Base-by-base conservation (phyloP, 1,140 invertebrate genomes). In the Papilio polytes region DNA sequence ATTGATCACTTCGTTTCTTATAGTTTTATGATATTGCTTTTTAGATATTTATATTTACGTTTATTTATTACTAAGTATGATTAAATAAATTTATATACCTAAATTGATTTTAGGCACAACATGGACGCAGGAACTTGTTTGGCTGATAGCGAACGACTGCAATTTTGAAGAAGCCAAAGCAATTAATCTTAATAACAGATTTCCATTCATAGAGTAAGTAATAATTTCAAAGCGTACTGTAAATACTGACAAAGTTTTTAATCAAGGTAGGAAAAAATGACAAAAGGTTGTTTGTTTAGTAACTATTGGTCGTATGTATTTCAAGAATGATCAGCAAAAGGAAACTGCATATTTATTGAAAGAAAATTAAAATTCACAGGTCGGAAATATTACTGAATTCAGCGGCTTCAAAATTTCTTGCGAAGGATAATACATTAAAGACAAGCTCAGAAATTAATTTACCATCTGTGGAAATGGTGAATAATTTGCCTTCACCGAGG, bases 41-140 rank as follows among this genome's bases (percentile, higher is more conserved):
- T 48, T 7, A 48, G 46, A 48, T 12, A 48, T 48, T 15, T 48
- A 48, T 15, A 48, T 48, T 48, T 48, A 3, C 46, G 12, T 13
- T 48, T 41, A 41, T 41, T 13, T 48, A 48, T 48, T 13, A 7
- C 6, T 48, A 15, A 15, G 46, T 48, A 48, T 10, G 46, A 48
- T 48, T 15, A 48, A 48, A 15, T 1, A 15, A 10, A 48, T 48
- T 13, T 0, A 48, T 41, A 41, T 48, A 48, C 46, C 12, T 48
- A 48, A 48, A 12, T 15, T 41, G 0, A 18, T 26, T 72, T 41
- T 31, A 92, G 89, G 90, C n/a, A 98, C 98, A 1, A 98, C 98
- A 0, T 98, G 97, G 97, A 97, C 97, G 0, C 97, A 98, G 87
- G 98, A 98, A 91, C 95, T 98, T 84, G 96, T 98, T 0, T 98